Conservation (phyloP, 2,113 vertebrate species). For the Phyllostomus discolor region DNA sequence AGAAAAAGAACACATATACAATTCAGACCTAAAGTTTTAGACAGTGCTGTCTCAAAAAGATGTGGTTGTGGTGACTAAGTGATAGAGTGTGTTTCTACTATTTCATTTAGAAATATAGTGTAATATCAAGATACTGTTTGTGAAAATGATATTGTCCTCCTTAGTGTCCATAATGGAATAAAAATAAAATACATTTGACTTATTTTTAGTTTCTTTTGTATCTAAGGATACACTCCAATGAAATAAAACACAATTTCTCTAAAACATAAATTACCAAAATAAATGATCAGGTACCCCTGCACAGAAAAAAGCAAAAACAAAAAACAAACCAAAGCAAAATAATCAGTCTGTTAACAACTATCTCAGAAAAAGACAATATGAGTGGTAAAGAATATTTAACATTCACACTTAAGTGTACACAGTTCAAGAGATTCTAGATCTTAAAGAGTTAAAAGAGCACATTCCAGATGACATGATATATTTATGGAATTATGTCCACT, state of each 20-base stretch:
- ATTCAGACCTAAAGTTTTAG: neutral
- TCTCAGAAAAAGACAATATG: slow-evolving; percentile 1
- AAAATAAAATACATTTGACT: slow-evolving; percentile 7
- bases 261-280: slow-evolving; percentile 7
- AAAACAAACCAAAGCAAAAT: neutral
- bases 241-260: slow-evolving; percentile 3
- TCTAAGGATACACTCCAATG: neutral
- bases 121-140: neutral
- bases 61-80: neutral
- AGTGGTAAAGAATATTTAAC: neutral
- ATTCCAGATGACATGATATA: neutral
- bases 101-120: neutral
- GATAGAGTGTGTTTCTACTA: neutral
- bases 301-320: neutral
- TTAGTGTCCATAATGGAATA: neutral
- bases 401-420: neutral
- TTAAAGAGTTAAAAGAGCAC: neutral
- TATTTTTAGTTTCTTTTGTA: neutral
- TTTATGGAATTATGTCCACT: neutral
- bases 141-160: neutral
- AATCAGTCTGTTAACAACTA: slow-evolving; percentile 1
- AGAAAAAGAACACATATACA: neutral
- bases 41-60: neutral
- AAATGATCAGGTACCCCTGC: neutral
- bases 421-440: neutral